Evolutionary conservation across 2,888 invertebrate species (phyloP).

Genomic region (Tuta absoluta): DNA sequence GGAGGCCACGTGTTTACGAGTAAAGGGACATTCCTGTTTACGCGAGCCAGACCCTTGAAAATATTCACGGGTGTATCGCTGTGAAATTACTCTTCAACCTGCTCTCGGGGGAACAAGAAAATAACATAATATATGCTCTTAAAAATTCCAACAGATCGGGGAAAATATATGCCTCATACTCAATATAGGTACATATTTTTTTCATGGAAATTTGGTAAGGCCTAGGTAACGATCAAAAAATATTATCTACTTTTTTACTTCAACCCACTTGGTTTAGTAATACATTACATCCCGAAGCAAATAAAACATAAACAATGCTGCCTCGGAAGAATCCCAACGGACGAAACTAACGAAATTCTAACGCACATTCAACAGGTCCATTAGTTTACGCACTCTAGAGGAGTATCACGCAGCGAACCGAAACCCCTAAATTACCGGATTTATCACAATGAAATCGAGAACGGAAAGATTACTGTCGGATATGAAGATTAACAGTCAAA

Average conservation of each 20-base stretch:
- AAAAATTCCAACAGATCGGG: background rate
- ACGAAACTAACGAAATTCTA: conserved; percentile 5
- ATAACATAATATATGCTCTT: conserved; percentile 19
- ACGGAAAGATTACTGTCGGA: conserved; percentile 42
- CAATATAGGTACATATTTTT: no score
- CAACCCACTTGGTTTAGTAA: background rate
- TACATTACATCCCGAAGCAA: background rate
- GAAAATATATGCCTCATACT: conserved; percentile 5
- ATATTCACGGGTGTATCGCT: conserved; percentile 20
- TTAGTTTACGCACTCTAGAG: conserved; percentile 34
- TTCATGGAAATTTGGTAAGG: background rate
- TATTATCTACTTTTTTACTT: no score
- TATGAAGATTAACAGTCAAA: conserved; percentile 42
- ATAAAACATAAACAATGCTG: background rate
- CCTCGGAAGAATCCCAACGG: background rate
- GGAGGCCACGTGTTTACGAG: conserved; percentile 32
- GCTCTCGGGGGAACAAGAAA: conserved; percentile 13
- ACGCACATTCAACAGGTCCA: conserved; percentile 41
- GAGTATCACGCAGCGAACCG: conserved; percentile 32
- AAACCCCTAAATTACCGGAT: conserved; percentile 37
- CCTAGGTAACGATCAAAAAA: no score
- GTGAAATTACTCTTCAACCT: conserved; percentile 22
- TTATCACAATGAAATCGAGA: conserved; percentile 38
- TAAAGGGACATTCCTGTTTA: conserved; percentile 34
- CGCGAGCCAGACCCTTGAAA: conserved; percentile 23